Conservation (phyloP, 2,113 vertebrate genomes). For the Nothoprocta pentlandii region DNA sequence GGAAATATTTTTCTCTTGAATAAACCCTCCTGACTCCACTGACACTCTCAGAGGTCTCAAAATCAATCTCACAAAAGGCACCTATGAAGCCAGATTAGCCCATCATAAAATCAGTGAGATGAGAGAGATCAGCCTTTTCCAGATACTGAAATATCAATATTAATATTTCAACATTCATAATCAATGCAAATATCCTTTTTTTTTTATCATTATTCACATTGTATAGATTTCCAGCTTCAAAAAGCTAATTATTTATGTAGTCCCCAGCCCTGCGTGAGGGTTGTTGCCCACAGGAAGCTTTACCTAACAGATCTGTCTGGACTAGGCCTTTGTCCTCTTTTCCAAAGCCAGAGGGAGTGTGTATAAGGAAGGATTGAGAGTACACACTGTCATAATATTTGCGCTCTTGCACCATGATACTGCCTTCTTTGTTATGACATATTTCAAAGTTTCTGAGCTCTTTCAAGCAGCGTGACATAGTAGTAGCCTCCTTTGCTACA, state of each 20-base stretch:
- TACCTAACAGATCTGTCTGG: not conserved
- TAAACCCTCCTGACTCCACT: not conserved
- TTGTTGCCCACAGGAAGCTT: not conserved
- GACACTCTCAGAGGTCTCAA: not conserved
- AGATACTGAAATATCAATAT: not conserved
- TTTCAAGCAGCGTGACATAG: not conserved
- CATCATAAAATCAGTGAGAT: not conserved
- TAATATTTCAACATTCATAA: too few relatives aligned
- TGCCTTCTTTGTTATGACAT: conserved; percentile 32
- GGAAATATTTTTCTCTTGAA: not conserved
- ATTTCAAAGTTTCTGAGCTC: conserved; percentile 31
- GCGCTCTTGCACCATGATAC: conserved; percentile 39
- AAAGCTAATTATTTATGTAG: not conserved
- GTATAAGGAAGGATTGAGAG: conserved; percentile 11
- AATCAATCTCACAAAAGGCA: not conserved
- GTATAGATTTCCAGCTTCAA: not conserved
- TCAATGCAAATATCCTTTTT: not conserved
- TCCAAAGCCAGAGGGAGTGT: not conserved
- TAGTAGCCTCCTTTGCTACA: conserved; percentile 16
- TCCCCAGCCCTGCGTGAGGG: not conserved
- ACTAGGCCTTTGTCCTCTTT: not conserved
- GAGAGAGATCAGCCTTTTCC: not conserved
- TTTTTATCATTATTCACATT: not conserved
- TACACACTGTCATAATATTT: not conserved
- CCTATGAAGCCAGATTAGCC: not conserved